Conservation (phyloP, 2,888 invertebrate species). For the Netelia virgata region DNA sequence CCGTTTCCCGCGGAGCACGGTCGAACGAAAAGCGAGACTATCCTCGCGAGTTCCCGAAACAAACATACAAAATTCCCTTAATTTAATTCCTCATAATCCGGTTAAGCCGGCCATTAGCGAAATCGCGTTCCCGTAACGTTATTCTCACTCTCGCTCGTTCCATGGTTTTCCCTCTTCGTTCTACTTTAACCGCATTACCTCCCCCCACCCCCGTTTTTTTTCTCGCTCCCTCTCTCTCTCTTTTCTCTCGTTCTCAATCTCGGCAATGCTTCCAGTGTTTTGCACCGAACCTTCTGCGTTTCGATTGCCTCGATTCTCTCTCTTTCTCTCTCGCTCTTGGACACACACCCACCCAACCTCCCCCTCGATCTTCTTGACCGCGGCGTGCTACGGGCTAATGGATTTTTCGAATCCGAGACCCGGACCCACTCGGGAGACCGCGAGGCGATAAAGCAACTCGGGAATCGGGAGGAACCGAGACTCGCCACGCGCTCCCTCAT, state of each 20-base stretch:
- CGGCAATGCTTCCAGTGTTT: conserved; percentile 37
- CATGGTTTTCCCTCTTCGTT: conserved; percentile 19
- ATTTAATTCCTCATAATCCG: conserved; percentile 81
- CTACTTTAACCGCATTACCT: background rate
- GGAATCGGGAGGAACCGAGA: conserved; percentile 28
- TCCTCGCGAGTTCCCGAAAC: conserved; percentile 70
- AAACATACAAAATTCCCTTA: conserved; percentile 78
- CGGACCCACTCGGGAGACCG: conserved; percentile 44
- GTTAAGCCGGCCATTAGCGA: conserved; percentile 81
- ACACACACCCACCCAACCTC: conserved; percentile 52
- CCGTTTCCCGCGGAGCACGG: conserved; percentile 11
- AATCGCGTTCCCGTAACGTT: conserved; percentile 66
- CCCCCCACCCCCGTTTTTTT: conserved; percentile 30
- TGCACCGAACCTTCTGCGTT: conserved; percentile 44
- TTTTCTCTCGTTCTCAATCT: conserved; percentile 8
- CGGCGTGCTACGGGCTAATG: conserved; percentile 77
- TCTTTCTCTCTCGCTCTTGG: conserved; percentile 31
- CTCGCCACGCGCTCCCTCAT: conserved; percentile 25
- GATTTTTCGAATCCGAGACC: conserved; percentile 80
- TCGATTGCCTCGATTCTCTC: conserved; percentile 33
- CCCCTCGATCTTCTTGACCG: conserved; percentile 54
- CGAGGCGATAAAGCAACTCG: conserved; percentile 62
- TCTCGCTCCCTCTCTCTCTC: conserved; percentile 44
- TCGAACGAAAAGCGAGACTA: conserved; percentile 11
- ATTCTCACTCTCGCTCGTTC: conserved; percentile 51